Base-by-base conservation (phyloP, 2,888 invertebrate species). In the Drosophila colorata region DNA sequence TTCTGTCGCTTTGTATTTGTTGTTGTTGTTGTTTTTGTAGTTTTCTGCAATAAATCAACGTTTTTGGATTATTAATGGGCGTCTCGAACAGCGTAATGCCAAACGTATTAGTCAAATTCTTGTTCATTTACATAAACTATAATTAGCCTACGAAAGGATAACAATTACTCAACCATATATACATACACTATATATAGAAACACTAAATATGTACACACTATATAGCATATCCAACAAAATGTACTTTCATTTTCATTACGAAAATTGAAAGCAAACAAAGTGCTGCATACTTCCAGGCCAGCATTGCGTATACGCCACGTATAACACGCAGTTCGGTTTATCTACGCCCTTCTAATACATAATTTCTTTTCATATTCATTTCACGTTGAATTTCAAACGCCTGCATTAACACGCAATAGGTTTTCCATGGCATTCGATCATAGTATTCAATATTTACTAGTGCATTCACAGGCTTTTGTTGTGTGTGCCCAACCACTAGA, bases 31-130 rank as follows among this genome's bases (percentile, higher is more conserved):
- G 25, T 33, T 23, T 38, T 31, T 37, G 44, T 38, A 14, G 28
- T 46, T 35, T 28, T 47, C 40, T 83, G 89, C 63, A 84, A 89
- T 89, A 82, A 84, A 83, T 83, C 87, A 83, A 78, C 85, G 51
- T 82, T 67, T 57, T 44, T 59, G 46, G 43, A 49, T 75, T 79
- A 76, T 80, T 65, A 69, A 76, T 76, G 77, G 52, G 41, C 9
- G 11, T 38, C 28, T 9, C 41, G 7, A 25, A 25, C 25, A 35
- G 48, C 28, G 38, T 44, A 33, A 31, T 18, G 48, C 38, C 31
- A 37, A 69, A 31, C 38, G 51, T 43, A 57, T 74, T 74, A 59
- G 63, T 28, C 28, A 59, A 79, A 75, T 69, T 56, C 58, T 48
- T 73, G 56, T 51, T 20, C 74, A 84, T 87, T 80, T 68, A 52